phyloP scores from a whole-genome alignment of 2,888 invertebrate genomes.

The Vannuccia rotundouncinata region DNA sequence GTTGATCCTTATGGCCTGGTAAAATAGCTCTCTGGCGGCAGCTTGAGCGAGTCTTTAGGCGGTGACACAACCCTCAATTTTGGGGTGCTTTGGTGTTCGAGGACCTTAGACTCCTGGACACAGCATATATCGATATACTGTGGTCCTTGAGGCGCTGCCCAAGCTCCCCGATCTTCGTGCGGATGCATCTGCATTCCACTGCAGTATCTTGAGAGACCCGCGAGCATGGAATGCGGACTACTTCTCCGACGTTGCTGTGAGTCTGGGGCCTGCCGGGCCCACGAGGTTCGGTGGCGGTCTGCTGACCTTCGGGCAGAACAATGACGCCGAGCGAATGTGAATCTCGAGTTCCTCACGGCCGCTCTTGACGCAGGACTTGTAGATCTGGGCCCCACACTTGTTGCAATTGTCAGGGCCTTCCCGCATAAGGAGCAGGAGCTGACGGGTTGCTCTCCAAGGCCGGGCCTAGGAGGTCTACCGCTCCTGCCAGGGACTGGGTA shows the following conservation, averaged over 20 bases:
- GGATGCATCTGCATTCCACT: not conserved
- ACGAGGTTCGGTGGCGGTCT: not conserved
- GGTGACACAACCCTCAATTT: constrained; percentile 8
- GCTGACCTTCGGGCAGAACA: not conserved
- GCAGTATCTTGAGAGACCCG: not conserved
- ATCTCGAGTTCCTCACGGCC: not conserved
- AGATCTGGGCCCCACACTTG: not conserved
- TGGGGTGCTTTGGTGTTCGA: not conserved
- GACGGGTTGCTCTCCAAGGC: not conserved
- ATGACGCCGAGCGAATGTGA: not conserved
- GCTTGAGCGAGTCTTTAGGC: too few relatives aligned
- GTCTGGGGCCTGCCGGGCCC: constrained; percentile 5
- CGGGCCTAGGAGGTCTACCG: not conserved
- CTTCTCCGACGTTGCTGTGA: constrained; percentile 21
- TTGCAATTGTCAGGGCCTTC: not conserved
- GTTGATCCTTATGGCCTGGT: too few relatives aligned
- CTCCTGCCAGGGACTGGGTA: not conserved
- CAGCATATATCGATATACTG: not conserved
- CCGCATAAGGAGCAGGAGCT: not conserved
- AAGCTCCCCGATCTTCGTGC: not conserved
- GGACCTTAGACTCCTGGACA: constrained; percentile 16
- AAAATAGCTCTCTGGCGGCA: too few relatives aligned
- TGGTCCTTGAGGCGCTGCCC: not conserved
- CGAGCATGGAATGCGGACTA: not conserved
- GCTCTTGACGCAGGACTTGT: not conserved